A percentile compares a stretch with the other conserved stretches of the same genome.
Conservation (phyloP, 2,888 invertebrate genomes). For the Lasioglossum leucozonium region DNA sequence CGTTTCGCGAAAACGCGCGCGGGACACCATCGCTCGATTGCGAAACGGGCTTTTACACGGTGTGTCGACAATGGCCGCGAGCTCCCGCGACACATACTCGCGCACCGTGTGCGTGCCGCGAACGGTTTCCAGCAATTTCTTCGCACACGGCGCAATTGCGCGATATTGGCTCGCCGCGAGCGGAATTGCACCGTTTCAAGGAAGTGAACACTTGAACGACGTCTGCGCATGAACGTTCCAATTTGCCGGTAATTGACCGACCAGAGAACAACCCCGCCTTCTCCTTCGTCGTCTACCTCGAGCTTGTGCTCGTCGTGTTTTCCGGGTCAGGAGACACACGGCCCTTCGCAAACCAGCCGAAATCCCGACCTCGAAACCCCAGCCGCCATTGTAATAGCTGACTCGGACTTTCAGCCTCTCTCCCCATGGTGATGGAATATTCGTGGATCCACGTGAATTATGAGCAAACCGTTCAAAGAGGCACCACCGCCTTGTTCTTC, state of each 20-base stretch:
- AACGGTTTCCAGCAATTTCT: conserved; percentile 56
- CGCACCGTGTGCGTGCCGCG: conserved; percentile 17
- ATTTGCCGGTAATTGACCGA: conserved; percentile 65
- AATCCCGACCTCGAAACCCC: conserved; percentile 18
- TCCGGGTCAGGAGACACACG: conserved; percentile 43
- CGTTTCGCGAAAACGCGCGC: conserved; percentile 29
- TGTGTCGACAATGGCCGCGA: neutral
- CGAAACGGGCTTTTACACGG: neutral
- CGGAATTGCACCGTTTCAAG: conserved; percentile 70
- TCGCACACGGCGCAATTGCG: conserved; percentile 60
- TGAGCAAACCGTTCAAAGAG: neutral
- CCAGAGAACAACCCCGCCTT: conserved; percentile 40
- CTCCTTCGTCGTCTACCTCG: conserved; percentile 31
- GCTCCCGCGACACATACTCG: neutral
- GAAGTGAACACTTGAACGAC: conserved; percentile 62
- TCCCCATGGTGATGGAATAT: neutral
- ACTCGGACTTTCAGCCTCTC: neutral
- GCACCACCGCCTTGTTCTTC: neutral
- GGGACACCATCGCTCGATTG: conserved; percentile 18
- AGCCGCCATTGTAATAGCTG: neutral
- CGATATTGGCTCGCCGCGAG: conserved; percentile 64
- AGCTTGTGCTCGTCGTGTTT: conserved; percentile 19
- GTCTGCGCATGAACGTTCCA: conserved; percentile 56
- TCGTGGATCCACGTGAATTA: conserved; percentile 3
- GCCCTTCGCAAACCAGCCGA: conserved; percentile 22